These are phyloP conservation scores for Ormyrus pomaceus DNA, from an alignment of 2,888 invertebrate species.

Conservation along the genomic window DNA sequence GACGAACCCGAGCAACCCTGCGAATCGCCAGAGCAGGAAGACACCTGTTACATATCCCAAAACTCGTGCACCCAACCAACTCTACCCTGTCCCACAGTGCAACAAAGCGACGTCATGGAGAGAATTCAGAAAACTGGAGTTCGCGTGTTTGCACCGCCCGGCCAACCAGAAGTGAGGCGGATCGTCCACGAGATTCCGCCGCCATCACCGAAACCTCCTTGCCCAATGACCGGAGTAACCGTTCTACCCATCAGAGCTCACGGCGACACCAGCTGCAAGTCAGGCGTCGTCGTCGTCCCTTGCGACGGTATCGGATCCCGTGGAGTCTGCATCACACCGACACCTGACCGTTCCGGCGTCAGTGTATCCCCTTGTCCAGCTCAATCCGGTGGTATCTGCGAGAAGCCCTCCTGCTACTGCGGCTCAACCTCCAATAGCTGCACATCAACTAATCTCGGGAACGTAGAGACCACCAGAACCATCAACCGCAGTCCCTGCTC, in stretches of 20 bases:
- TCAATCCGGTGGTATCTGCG: constrained; percentile 59
- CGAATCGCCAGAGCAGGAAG: constrained; percentile 36
- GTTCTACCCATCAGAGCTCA: constrained; percentile 70
- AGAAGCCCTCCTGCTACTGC: constrained; percentile 61
- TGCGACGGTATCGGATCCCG: constrained; percentile 67
- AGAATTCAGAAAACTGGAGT: constrained; percentile 68
- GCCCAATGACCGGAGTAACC: constrained; percentile 69
- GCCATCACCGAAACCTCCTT: constrained; percentile 59
- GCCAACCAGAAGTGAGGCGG: constrained; percentile 64
- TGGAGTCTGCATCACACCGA: constrained; percentile 69
- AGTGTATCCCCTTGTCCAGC: constrained; percentile 70
- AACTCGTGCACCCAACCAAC: constrained; percentile 61
- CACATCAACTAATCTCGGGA: constrained; percentile 58
- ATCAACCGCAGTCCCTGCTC: constrained; percentile 58
- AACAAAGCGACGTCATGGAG: constrained; percentile 62
- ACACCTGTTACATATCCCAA: constrained; percentile 65
- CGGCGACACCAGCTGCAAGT: constrained; percentile 66
- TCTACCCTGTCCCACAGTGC: constrained; percentile 65
- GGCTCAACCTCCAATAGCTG: constrained; percentile 65
- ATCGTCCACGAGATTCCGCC: constrained; percentile 63
- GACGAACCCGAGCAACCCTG: constrained; percentile 59
- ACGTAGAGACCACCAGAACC: constrained; percentile 45
- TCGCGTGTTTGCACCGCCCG: constrained; percentile 65
- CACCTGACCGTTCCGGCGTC: constrained; percentile 68
- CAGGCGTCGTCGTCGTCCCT: constrained; percentile 71